These are phyloP conservation scores for Phengaris alcon DNA, from an alignment of 2,888 invertebrate genomes.

Conservation along the genomic window DNA sequence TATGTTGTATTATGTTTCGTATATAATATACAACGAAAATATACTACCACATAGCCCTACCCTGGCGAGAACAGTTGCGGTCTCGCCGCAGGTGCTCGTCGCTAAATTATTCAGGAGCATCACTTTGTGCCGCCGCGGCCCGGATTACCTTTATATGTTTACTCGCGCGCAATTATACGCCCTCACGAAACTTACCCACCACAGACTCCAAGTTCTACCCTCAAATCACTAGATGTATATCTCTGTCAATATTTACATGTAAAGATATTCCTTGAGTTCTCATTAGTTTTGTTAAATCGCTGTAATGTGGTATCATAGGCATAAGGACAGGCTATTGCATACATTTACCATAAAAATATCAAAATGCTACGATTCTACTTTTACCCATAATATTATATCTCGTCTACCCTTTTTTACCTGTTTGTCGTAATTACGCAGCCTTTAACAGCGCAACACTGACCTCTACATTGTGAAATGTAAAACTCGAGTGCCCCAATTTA, in stretches of 20 bases:
- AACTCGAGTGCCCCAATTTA: no score
- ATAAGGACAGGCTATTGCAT: no score
- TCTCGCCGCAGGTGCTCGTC: constrained; percentile 66
- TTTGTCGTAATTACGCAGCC: no score
- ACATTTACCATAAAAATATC: no score
- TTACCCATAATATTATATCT: no score
- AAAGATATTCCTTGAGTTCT: not conserved
- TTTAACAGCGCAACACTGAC: no score
- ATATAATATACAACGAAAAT: not conserved
- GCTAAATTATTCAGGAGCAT: constrained; percentile 75
- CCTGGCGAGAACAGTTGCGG: constrained; percentile 47
- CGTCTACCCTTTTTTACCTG: no score
- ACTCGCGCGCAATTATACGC: constrained; percentile 77
- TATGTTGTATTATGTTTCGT: not conserved
- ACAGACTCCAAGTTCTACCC: constrained; percentile 35
- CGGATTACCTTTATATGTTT: constrained; percentile 79
- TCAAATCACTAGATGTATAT: constrained; percentile 4
- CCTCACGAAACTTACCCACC: constrained; percentile 69
- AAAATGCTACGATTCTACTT: no score
- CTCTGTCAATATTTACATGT: constrained; percentile 13
- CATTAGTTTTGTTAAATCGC: not conserved
- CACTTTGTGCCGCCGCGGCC: constrained; percentile 76
- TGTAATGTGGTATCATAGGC: not conserved
- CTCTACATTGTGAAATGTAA: no score
- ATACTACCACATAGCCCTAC: not conserved